Conservation (phyloP, 2,113 vertebrate genomes). For the Lampris megalopsis region DNA sequence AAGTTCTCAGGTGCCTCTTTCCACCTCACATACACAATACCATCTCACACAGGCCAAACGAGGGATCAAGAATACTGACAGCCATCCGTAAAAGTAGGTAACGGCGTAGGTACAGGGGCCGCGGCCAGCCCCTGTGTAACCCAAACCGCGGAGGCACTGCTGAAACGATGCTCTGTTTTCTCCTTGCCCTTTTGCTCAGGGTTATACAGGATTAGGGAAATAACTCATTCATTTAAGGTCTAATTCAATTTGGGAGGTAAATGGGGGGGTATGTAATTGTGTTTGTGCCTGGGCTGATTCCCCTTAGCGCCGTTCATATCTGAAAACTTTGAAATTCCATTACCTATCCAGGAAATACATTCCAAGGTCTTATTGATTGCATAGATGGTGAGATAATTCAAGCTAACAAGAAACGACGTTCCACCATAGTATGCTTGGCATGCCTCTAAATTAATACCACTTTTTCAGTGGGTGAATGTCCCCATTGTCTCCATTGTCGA, state of each 20-base stretch:
- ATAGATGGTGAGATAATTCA: slow-evolving; percentile 38
- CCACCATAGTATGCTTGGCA: neutral
- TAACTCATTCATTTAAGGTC: slow-evolving; percentile 39
- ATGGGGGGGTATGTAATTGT: slow-evolving; percentile 37
- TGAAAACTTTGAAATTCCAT: slow-evolving; percentile 60
- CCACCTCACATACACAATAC: slow-evolving; percentile 13
- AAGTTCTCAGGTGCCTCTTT: slow-evolving; percentile 21
- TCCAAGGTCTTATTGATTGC: slow-evolving; percentile 57
- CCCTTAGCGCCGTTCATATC: slow-evolving; percentile 44
- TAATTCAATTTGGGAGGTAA: slow-evolving; percentile 45
- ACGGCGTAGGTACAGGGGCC: neutral
- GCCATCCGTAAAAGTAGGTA: neutral
- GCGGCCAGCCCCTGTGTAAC: neutral
- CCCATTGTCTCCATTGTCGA: slow-evolving; percentile 2
- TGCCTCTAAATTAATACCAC: slow-evolving; percentile 16
- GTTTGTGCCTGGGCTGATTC: slow-evolving; percentile 45
- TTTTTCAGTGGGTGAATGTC: slow-evolving; percentile 4
- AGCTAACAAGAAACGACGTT: slow-evolving; percentile 35
- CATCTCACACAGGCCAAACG: slow-evolving; percentile 3
- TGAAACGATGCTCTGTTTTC: neutral
- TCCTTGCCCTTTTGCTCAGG: neutral
- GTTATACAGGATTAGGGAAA: slow-evolving; percentile 37
- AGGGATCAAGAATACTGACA: neutral
- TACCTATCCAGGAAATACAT: slow-evolving; percentile 56
- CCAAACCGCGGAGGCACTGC: neutral